phyloP scores from a whole-genome alignment of 2,888 invertebrate species.

The Cataglyphis altisquamis region DNA sequence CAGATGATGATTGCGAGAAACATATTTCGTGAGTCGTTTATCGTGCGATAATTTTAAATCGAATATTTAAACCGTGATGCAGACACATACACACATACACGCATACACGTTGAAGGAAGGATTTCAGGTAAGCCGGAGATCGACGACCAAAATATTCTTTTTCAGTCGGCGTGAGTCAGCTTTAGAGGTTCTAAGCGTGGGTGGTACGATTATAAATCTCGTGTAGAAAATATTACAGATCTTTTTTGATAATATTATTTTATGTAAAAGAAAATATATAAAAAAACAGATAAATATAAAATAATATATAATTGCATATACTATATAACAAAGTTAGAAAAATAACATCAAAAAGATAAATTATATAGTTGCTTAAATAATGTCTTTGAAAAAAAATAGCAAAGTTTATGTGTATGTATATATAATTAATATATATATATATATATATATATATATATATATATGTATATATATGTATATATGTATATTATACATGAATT shows the following conservation, averaged over 20 bases:
- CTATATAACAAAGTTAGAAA: neutral
- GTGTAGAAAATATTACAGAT: neutral
- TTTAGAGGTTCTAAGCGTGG: slow-evolving; percentile 29
- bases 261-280: neutral
- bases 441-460: no score
- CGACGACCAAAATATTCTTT: slow-evolving; percentile 41
- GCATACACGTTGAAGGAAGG: neutral
- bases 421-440: neutral
- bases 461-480: no score
- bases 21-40: slow-evolving; percentile 1
- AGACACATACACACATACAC: neutral
- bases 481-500: neutral
- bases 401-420: neutral
- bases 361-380: neutral
- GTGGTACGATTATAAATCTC: slow-evolving; percentile 20
- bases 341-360: neutral
- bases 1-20: neutral
- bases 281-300: neutral
- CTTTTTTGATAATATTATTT: neutral
- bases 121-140: slow-evolving; percentile 45
- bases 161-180: slow-evolving; percentile 64
- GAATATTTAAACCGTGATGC: slow-evolving; percentile 18
- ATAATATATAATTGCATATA: neutral
- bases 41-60: slow-evolving; percentile 36
- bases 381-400: neutral